Evolutionary conservation across 2,113 vertebrate species (phyloP).

Genomic region (Brachyhypopomus occidentalis): DNA sequence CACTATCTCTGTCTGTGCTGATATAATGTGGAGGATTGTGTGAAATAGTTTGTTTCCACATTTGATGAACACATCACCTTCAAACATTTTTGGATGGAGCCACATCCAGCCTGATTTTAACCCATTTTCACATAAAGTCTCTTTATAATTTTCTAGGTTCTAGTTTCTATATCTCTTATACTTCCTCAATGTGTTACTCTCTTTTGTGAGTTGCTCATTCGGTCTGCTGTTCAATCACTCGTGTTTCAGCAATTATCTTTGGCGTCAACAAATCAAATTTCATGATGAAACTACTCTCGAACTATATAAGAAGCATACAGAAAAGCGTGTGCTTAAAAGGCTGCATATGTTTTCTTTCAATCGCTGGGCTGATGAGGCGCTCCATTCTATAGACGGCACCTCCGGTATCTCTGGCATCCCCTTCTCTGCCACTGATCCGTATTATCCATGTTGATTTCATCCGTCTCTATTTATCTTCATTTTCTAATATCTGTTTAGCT

Average conservation of each 20-base stretch:
- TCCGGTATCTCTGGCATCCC: not conserved
- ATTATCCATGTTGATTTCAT: not conserved
- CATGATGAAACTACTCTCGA: not conserved
- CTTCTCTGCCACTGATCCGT: not conserved
- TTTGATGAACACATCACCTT: no score
- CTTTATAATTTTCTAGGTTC: no score
- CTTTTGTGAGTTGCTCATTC: not conserved
- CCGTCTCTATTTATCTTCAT: not conserved
- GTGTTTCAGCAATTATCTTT: not conserved
- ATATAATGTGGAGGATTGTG: no score
- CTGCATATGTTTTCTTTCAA: not conserved
- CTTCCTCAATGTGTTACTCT: not conserved
- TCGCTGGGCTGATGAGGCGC: not conserved
- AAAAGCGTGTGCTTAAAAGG: not conserved
- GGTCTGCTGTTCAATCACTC: not conserved
- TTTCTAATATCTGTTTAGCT: slow-evolving; percentile 4
- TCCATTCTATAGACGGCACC: not conserved
- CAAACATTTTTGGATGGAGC: no score
- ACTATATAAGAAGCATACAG: not conserved
- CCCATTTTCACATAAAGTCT: not conserved
- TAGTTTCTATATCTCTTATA: not conserved
- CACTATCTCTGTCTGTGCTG: no score
- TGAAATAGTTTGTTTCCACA: no score
- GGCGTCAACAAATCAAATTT: not conserved
- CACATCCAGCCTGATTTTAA: not conserved